Evolutionary conservation across 2,797 vertebrate genomes (phyloP), one percentile per base, ranked within the genome.

Genomic region (Odontamblyopus lacepedii): DNA sequence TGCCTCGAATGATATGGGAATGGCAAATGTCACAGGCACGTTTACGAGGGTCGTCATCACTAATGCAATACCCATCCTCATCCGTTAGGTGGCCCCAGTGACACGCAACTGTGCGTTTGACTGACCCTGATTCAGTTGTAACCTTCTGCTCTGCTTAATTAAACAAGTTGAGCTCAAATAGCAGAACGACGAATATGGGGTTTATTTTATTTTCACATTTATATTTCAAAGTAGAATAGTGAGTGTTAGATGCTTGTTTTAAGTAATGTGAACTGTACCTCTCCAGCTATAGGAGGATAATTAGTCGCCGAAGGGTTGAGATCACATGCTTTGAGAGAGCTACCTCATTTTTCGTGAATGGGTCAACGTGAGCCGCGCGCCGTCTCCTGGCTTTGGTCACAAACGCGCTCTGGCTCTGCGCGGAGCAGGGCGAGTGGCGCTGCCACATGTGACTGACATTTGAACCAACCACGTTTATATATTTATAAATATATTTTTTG

Each of bases 11-110:
- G 12, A 2, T 44, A 35, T 1, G 41, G 11, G 41, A 44, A 27
- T 50, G 26, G 63, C 13, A 12, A 32, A 63, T 26, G 35, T 41
- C 63, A 29, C 62, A 63, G 19, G 29, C 30, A 62, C 6, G 18
- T 32, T 62, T 32, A 63, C 18, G 30, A 6, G 11, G 29, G 38
- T 2, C 12, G 29, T 13, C 0, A 19, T 19, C 23, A 3, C 15
- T 59, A 13, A 48, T 62, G 78, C 66, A 80, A 1, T 35, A 16
- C 3, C 13, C 9, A 9, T 6, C 15, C 60, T 26, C 41, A 50
- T 81, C 90, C 92, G 53, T 59, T 84, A 87, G 90, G 78, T 85
- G 90, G 87, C 85, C 70, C 72, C 82, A 85, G 63, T 30, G 69
- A 79, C 63, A 69, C 78, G 23, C 64, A 66, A 26, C 1, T 59